Base-by-base conservation (phyloP, 1,140 invertebrate species). In the Aphaenogaster rudis region DNA sequence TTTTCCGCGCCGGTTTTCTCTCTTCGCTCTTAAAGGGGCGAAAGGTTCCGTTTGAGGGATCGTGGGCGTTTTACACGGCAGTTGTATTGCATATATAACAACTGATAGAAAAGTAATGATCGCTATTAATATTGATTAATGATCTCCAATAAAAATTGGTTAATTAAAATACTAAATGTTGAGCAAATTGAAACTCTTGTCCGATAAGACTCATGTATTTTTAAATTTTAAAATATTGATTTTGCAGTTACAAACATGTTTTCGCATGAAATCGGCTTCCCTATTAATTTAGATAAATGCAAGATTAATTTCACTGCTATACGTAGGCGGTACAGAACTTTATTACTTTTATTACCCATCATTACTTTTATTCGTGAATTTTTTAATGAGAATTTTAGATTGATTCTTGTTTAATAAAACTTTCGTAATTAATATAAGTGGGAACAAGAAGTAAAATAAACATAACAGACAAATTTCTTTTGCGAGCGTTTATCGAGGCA, bases 161-260 rank as follows among this genome's bases (percentile, higher is more conserved):
- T 54, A 21, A n/a, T 59, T 45, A 45, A 50, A 59, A 13, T 28
- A 17, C 13, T 52, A 28, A 67, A 67, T 42, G 3, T 42, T 33
- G 74, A 39, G 15, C 42, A 61, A 45, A 78, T 45, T 48, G 21
- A 61, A 45, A 76, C 13, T 39, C 52, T 39, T 42, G 13, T 36
- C 17, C 39, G 17, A 28, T 36, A 50, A 59, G 61, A 28, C 13
- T 67, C 13, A 9, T n/a, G 77, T 80, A 80, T 67, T 80, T 80
- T 67, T 80, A 42, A 67, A 67, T 80, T 80, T 67, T 80, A 28
- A 67, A 67, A 67, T 80, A 80, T 80, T 21, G 63, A 52, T 80
- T 67, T 50, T 50, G 15, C 33, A 15, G 5, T 36, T 28, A 64
- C 45, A 64, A 64, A 79, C 59, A 79, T 63, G 13, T 79, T 66